Conservation (phyloP, 2,113 vertebrate genomes). For the Nannospalax galili region DNA sequence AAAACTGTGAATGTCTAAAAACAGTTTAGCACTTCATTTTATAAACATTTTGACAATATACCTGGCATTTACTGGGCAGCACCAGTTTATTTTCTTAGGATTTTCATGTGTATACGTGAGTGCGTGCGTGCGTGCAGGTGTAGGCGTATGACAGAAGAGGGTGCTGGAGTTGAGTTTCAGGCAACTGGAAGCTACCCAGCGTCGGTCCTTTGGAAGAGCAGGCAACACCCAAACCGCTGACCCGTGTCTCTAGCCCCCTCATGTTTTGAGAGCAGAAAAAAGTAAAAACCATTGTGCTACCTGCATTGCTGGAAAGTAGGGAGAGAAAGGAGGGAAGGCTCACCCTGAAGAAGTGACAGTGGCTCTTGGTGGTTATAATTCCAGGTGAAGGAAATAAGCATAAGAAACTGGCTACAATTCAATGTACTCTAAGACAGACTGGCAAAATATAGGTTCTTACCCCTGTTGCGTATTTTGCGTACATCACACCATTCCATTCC, state of each 20-base stretch:
- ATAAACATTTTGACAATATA: not conserved
- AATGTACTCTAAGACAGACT: not conserved
- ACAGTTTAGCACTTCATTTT: slow-evolving; percentile 6
- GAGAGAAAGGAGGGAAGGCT: not conserved
- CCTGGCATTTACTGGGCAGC: not conserved
- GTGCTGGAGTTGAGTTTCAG: no score
- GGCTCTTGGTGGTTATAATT: not conserved
- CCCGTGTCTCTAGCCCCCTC: not conserved
- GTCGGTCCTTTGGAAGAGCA: no score
- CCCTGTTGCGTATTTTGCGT: slow-evolving; percentile 94
- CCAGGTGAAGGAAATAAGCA: not conserved
- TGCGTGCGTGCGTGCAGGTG: no score
- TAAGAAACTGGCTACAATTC: not conserved
- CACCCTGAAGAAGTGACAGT: not conserved
- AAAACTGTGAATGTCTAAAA: not conserved
- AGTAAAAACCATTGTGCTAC: not conserved
- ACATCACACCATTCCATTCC: slow-evolving; percentile 99
- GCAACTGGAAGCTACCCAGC: no score
- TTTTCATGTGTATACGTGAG: no score
- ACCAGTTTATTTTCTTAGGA: no score
- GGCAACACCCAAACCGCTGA: no score
- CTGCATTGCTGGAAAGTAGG: not conserved
- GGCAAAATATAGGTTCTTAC: slow-evolving; percentile 84
- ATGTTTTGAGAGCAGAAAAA: slow-evolving; percentile 34
- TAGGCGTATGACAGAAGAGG: no score